Evolutionary conservation across 92 coral and sea anemone species (phyloP), one percentile per base, ranked within the genome.

Genomic region (Scolanthus callimorphus): DNA sequence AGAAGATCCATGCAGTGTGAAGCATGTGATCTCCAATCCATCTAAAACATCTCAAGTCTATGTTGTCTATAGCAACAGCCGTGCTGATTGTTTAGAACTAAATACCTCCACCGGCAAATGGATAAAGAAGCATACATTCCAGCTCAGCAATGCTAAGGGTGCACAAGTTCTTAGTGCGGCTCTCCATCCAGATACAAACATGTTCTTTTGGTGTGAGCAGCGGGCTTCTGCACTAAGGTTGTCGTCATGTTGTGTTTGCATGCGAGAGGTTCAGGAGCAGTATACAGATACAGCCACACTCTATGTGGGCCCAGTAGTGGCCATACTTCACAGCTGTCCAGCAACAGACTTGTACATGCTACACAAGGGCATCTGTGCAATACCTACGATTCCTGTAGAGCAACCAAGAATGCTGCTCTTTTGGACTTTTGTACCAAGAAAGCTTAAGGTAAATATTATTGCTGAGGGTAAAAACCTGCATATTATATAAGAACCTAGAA

Each of bases 181-280:
- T 9, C 59, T 79, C n/a, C 96, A 92, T 56, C 72, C 74, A 6
- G 65, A 79, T 9, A 79, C 76, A 0, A 71, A 77, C n/a, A 63
- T 74, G 21, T 63, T 92, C 22, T 78, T 92, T 49, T 92, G 98
- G 98, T 92, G 98, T 71, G 98, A 92, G 64, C 78, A 75, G 27
- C 96, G 98, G 20, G 71, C 57, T 11, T 29, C 86, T 11, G 70
- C 75, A 0, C 54, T 80, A 20, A 82, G 79, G 19, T 68, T 66
- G 20, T 63, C 77, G 0, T 73, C 85, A 25, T 88, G 88, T 46
- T 92, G 98, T 73, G 90, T 92, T 28, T 92, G 98, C 52, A 65
- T 79, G 57, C 54, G 98, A 54, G 86, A 87, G 20, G 66, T 86
- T 30, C 59, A 81, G 22, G 85, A 78, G 26, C 67, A 68, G 53